phyloP scores from a whole-genome alignment of 2,888 invertebrate genomes.

The Ctena decussata region DNA sequence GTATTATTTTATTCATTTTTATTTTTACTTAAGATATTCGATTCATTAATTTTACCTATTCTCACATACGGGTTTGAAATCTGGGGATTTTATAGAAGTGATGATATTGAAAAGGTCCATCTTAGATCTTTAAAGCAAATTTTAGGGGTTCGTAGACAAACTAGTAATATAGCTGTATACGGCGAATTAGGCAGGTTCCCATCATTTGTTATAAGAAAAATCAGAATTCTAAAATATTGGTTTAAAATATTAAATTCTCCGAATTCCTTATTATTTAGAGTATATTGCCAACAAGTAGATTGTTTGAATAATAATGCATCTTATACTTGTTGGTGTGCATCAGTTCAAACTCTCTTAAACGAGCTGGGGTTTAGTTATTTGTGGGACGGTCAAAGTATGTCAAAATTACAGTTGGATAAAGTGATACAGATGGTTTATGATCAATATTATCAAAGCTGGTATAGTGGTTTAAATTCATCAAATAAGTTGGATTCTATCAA shows the following conservation, averaged over 20 bases:
- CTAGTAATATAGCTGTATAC: not conserved
- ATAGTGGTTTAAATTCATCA: not conserved
- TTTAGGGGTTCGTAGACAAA: not conserved
- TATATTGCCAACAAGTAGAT: not conserved
- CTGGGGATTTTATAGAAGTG: not conserved
- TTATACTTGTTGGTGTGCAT: not conserved
- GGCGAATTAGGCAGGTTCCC: not conserved
- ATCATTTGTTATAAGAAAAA: not conserved
- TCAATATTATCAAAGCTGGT: not conserved
- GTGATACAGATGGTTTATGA: not conserved
- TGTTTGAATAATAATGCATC: not conserved
- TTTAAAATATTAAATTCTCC: not conserved
- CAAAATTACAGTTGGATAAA: not conserved
- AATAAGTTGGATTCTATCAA: not conserved
- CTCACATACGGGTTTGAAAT: not conserved
- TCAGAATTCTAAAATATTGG: not conserved
- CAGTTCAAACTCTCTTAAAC: not conserved
- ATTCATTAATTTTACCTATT: not conserved
- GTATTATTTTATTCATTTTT: no score
- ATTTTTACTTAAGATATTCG: not conserved
- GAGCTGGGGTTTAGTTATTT: not conserved
- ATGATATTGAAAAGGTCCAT: not conserved
- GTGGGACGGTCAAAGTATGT: not conserved
- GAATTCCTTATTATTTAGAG: not conserved
- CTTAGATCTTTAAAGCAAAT: not conserved